Evolutionary conservation across 2,113 vertebrate genomes (phyloP).

Genomic region (Heteronetta atricapilla): DNA sequence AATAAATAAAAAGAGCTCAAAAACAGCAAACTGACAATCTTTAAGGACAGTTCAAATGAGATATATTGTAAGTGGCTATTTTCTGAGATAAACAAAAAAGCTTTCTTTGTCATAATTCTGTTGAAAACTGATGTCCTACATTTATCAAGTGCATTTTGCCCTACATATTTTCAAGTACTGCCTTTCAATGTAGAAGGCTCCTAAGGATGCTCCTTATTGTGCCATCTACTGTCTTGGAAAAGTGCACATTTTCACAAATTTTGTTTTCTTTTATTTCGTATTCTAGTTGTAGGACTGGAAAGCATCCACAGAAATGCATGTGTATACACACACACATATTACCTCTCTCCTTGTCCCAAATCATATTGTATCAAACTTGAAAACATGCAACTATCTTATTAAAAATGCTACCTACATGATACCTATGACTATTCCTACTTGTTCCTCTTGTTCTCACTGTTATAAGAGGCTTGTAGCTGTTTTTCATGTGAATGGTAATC

Average conservation of each 20-base stretch:
- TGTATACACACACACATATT: fast-evolving
- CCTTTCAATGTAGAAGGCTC: neutral
- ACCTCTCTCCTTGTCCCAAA: neutral
- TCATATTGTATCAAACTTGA: neutral
- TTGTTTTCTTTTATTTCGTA: neutral
- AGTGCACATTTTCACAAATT: neutral
- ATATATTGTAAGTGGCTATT: neutral
- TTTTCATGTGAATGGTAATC: slow-evolving; percentile 38
- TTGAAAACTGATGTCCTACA: neutral
- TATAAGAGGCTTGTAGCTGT: neutral
- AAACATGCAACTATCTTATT: neutral
- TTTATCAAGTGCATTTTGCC: neutral
- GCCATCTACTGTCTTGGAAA: neutral
- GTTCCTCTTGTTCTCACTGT: neutral
- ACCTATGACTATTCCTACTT: neutral
- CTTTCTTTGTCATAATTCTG: neutral
- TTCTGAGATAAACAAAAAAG: neutral
- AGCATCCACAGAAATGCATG: neutral
- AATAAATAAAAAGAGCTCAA: neutral
- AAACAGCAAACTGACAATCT: neutral
- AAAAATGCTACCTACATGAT: neutral
- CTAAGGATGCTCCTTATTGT: neutral
- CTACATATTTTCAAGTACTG: neutral
- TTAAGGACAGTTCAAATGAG: neutral
- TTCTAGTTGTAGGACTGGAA: neutral